Evolutionary conservation across 2,113 vertebrate genomes (phyloP).

Genomic region (Rhineura floridana): DNA sequence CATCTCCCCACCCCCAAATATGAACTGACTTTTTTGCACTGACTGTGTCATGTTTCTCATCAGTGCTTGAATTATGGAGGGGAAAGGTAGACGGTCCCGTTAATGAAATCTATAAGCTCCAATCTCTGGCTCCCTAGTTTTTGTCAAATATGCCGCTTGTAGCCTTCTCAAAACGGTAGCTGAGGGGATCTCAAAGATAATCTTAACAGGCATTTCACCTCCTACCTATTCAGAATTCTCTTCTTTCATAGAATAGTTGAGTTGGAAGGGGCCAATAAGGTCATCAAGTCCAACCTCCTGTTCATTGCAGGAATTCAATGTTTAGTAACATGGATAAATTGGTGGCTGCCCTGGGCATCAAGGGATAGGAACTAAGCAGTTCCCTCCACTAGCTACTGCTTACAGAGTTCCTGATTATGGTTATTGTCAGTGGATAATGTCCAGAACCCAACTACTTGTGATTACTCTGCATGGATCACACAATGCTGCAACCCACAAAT

Average conservation of each 20-base stretch:
- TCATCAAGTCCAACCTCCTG: no score
- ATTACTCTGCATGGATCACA: not conserved
- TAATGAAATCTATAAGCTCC: not conserved
- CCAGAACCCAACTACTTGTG: not conserved
- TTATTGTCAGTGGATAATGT: no score
- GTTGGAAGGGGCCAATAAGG: no score
- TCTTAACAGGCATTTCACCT: not conserved
- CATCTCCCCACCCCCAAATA: no score
- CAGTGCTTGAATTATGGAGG: not conserved
- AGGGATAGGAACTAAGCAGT: not conserved
- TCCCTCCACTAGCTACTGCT: not conserved
- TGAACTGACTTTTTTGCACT: not conserved
- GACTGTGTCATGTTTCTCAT: not conserved
- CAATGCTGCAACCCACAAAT: no score
- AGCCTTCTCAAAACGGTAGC: not conserved
- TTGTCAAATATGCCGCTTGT: not conserved
- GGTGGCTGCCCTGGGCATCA: not conserved
- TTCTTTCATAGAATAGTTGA: no score
- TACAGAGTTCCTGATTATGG: not conserved
- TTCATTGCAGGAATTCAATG: no score
- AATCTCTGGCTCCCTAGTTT: not conserved
- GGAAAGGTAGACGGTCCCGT: not conserved
- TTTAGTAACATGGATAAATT: not conserved
- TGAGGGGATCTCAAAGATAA: not conserved
- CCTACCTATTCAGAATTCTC: not conserved